Evolutionary conservation across 2,113 vertebrate species (phyloP), one percentile per base, ranked within the genome.

Genomic region (Ancistrus triradiatus): DNA sequence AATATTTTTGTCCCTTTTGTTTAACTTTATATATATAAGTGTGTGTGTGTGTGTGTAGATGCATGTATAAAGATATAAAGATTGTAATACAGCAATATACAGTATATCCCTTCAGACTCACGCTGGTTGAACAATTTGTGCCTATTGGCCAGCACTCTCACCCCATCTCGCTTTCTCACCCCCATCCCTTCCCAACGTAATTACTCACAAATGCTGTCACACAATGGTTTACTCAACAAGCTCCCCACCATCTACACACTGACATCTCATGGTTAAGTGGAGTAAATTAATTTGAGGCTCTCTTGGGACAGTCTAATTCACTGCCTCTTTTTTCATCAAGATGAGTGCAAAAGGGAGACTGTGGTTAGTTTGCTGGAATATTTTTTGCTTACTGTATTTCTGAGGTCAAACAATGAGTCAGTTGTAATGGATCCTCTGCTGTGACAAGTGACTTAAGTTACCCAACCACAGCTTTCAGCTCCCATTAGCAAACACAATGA

Each of bases 191-290:
- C 25, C 3, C 35, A 33, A 27, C 31, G 24, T 62, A 69, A 72
- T 65, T 62, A 58, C 59, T 69, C 55, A 59, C 31, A 40, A 69
- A 28, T 14, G 10, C 48, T 50, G 57, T 17, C 50, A 53, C 17
- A 60, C 56, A 50, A 46, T n/a, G 43, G 19, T 46, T 53, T 38
- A 58, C 47, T 58, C 17, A 61, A 18, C 8, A 3, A 47, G 14
- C 59, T 65, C 46, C 57, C 53, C 19, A 31, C 61, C 52, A 75
- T 77, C 74, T 74, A 75, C 65, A 76, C 73, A 63, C 78, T 82
- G 83, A 83, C 78, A 83, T 80, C 77, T 83, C 78, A 81, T 81
- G 78, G 77, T 75, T 83, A 78, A 76, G 77, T 65, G 33, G 61
- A 71, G 69, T 78, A 78, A 76, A 83, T 80, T 74, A 70, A 83